Base-by-base conservation (phyloP, 2,797 vertebrate genomes). In the Catharus ustulatus region DNA sequence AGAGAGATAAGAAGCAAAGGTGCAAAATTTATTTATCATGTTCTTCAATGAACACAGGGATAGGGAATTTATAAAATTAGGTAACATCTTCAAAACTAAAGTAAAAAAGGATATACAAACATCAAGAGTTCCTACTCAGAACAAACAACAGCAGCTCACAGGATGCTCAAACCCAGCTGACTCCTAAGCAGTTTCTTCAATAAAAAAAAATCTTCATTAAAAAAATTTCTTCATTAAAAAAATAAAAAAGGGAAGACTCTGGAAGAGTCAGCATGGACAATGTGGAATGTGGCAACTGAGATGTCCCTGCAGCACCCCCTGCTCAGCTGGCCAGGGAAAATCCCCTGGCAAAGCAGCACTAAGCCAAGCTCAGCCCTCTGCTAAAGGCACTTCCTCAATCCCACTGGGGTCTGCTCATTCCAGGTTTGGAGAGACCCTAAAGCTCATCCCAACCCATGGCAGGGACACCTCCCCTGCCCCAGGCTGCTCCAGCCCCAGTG, bases 1-100 rank as follows among this genome's bases (percentile, higher is more conserved):
- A 6, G n/a, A 77, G 9, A 13, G 16, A 16, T 62, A 62, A 74
- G 34, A 36, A 73, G 68, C 26, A 69, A 66, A 77, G 48, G 73
- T 94, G 74, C 90, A 94, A 95, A 94, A 66, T 94, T 80, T 94
- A 96, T 94, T 94, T 94, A 95, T 94, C 93, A 52, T 21, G 57
- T 59, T 85, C 92, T 74, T 82, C 84, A 83, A 61, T 38, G 64
- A 92, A 90, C 61, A 89, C 7, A 57, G 27, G 15, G 16, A 79
- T 9, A 64, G 29, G 17, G 32, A 66, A 34, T 26, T 29, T 66
- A 94, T 68, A 91, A 96, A 93, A 93, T 91, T 29, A 69, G 15
- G 45, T 23, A 36, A 34, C 3, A 43, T 21, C n/a, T 87, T 91
- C 58, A 89, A 94, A 85, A 77, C 68, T 20, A 51, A 85, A 46